Evolutionary conservation across 2,888 invertebrate species (phyloP), one percentile per base, ranked within the genome.

Genomic region (Melanophora roralis): DNA sequence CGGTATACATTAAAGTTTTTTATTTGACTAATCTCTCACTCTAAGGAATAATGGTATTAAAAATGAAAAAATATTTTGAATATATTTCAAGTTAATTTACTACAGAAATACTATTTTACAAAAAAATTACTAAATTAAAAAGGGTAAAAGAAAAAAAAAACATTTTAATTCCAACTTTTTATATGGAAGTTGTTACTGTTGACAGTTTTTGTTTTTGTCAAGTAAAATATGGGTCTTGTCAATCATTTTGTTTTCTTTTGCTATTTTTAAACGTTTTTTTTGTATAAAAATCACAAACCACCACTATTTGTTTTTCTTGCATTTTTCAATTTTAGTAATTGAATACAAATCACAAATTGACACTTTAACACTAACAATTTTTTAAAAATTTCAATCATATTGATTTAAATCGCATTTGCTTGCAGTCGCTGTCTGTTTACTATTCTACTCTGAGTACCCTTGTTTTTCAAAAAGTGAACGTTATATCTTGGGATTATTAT

Each of bases 271-370:
- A n/a, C n/a, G n/a, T n/a, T n/a, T n/a, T n/a, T n/a, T n/a, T n/a
- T n/a, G n/a, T 38, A 21, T 8, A 34, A 53, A 67, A 76, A 69
- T 34, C 11, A 7, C 57, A 57, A 36, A 11, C 43, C 68, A 68
- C 60, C 75, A 76, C 55, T 57, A 55, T 76, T 55, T 36, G 1
- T 21, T 55, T 4, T 49, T 62, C 23, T 32, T 62, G 51, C n/a
- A 19, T 21, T 34, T 36, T 60, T 55, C 34, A 34, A n/a, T 34
- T 55, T 76, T 40, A 47, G 74, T 79, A 79, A 79, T 79, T 79
- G 79, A 74, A 79, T 71, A 79, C 79, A 74, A 79, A 79, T 79
- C 79, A 75, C 79, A 69, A 79, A 71, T 75, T 75, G 79, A 71
- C 79, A 79, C 74, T 75, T 79, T 74, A 79, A 60, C 74, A 68